Evolutionary conservation across 2,113 vertebrate species (phyloP), one percentile per base, ranked within the genome.

Genomic region (Collichthys lucidus): DNA sequence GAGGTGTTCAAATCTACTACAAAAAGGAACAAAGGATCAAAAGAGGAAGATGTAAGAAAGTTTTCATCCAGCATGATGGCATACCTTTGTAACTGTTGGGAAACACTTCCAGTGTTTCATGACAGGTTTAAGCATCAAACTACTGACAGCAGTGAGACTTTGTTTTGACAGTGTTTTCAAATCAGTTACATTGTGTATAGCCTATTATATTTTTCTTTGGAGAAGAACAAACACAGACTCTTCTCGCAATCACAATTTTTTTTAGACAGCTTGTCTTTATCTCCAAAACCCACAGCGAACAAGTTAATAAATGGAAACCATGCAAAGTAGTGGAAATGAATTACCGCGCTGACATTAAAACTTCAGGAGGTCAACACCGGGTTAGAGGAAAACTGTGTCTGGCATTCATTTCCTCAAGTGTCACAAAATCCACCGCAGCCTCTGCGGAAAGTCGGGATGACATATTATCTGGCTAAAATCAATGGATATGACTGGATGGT

Each of bases 331-430:
- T 67, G 75, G 64, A 64, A 85, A 82, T 29, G 68, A 63, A 82
- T 29, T 74, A 63, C n/a, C 44, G 15, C 42, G 44, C 44, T 67
- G 59, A 53, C 64, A 1, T 22, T 26, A 55, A 55, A 74, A 60
- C 26, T 77, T 12, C 3, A 47, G 19, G 74, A 86, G 88, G 89
- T 92, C 83, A 90, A 3, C 68, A 50, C 40, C 46, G 83, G 55
- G 83, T 86, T 78, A 84, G 74, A 76, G 31, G 79, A 81, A 89
- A 90, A 87, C 74, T 70, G 62, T 78, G 89, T 86, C 53, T 87
- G 87, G 77, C 86, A 88, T 50, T 64, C 17, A 90, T 93, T 91
- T 91, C 82, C 87, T 85, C 49, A 73, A 78, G 69, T 86, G 91
- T 92, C 91, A 92, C 66, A 89, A 89, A 77, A 68, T 22, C 15